These are phyloP conservation scores for Adelphocoris suturalis DNA, from an alignment of 2,888 invertebrate species.

Conservation along the genomic window DNA sequence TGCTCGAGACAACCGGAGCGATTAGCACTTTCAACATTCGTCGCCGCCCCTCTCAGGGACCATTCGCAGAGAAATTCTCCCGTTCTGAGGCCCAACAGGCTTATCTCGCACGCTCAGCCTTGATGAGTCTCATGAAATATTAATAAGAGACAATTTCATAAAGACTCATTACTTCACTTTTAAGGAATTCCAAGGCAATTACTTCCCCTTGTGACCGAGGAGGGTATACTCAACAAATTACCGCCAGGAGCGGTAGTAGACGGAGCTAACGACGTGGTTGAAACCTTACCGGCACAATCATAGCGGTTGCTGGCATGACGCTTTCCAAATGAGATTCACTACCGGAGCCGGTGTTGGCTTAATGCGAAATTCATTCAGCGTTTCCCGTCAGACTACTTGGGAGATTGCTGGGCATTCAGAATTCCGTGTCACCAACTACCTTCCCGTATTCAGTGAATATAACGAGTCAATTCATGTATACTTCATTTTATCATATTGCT, in stretches of 20 bases:
- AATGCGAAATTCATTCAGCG: slow-evolving; percentile 31
- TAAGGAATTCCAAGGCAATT: slow-evolving; percentile 55
- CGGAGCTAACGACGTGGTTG: slow-evolving; percentile 11
- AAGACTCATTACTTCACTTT: slow-evolving; percentile 47
- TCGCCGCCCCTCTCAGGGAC: not conserved
- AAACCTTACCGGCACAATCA: not conserved
- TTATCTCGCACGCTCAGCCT: slow-evolving; percentile 16
- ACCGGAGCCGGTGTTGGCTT: not conserved
- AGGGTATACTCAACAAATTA: slow-evolving; percentile 43
- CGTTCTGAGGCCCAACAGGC: not conserved
- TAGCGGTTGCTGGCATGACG: not conserved
- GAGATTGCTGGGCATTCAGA: slow-evolving; percentile 29
- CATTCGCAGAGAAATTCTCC: not conserved
- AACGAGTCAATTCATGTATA: not conserved
- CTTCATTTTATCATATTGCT: not conserved
- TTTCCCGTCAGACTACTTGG: slow-evolving; percentile 5
- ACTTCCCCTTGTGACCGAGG: not conserved
- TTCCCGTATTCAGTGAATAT: not conserved
- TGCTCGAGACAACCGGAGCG: slow-evolving; percentile 54
- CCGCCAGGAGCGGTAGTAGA: slow-evolving; percentile 14
- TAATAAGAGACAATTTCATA: slow-evolving; percentile 49
- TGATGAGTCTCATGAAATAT: slow-evolving; percentile 65
- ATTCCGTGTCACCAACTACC: not conserved
- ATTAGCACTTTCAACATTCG: slow-evolving; percentile 57
- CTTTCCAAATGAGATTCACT: slow-evolving; percentile 26